These are phyloP conservation scores for Cyanocitta stelleri DNA, from an alignment of 2,113 vertebrate genomes.

Conservation along the genomic window DNA sequence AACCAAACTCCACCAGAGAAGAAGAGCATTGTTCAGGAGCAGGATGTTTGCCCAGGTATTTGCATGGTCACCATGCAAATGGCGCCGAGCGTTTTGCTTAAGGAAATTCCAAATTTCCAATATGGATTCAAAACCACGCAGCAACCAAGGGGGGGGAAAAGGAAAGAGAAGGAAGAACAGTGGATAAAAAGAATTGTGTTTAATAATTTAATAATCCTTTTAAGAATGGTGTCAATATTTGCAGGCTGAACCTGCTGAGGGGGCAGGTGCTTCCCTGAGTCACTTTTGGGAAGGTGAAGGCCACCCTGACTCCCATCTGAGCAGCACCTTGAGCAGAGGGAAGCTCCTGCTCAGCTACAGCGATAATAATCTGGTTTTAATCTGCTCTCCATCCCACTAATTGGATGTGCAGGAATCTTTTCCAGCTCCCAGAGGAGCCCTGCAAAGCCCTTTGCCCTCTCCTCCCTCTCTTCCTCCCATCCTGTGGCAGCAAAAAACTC, in stretches of 20 bases:
- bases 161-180: background rate
- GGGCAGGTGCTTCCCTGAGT: background rate
- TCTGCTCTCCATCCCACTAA: background rate
- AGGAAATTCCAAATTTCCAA: background rate
- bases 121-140: background rate
- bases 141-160: background rate
- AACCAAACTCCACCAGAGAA: background rate
- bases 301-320: background rate
- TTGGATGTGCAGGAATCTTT: background rate
- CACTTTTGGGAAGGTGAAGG: background rate
- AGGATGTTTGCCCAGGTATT: constrained; percentile 9
- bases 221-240: background rate
- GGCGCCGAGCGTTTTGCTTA: background rate
- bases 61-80: constrained; percentile 25
- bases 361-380: background rate
- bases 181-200: background rate
- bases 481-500: background rate
- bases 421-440: background rate
- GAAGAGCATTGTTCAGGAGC: background rate
- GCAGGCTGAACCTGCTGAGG: background rate
- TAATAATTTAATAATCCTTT: background rate
- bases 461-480: background rate
- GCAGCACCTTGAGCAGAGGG: background rate
- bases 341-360: background rate
- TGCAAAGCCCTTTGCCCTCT: background rate